Conservation (phyloP, 2,888 invertebrate genomes). For the Cybosia mesomella region DNA sequence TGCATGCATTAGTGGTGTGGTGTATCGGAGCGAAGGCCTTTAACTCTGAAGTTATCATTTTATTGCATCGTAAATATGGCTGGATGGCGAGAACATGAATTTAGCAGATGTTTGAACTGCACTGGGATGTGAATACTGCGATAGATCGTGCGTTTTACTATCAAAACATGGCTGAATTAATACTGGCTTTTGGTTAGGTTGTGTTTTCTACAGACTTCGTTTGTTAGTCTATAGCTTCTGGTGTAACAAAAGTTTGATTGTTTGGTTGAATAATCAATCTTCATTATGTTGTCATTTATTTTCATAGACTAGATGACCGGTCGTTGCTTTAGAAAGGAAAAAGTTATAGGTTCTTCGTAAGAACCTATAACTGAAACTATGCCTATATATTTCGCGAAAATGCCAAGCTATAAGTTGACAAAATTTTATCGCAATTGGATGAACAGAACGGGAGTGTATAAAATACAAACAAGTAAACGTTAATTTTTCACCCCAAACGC, state of each 20-base stretch:
- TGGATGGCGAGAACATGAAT: conserved; percentile 58
- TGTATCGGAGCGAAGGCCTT: conserved; percentile 43
- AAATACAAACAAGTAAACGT: no score
- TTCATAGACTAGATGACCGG: no score
- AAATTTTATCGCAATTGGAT: no score
- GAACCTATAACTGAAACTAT: no score
- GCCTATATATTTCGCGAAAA: no score
- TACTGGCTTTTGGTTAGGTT: not conserved
- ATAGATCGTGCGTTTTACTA: conserved; percentile 22
- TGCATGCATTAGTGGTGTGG: conserved; percentile 39
- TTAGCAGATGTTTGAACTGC: conserved; percentile 47
- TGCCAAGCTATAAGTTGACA: no score
- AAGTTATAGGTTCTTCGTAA: no score
- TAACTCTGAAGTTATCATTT: conserved; percentile 70
- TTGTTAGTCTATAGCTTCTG: not conserved
- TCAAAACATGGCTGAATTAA: conserved; percentile 9
- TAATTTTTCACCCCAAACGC: no score
- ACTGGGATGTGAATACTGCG: conserved; percentile 19
- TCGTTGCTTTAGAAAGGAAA: no score
- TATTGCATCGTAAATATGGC: conserved; percentile 62
- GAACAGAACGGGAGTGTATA: no score
- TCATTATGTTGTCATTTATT: no score
- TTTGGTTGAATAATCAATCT: not conserved
- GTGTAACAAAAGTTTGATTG: not conserved
- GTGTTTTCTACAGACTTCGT: not conserved